A percentile compares a stretch with the other conserved stretches of the same genome.
These are phyloP conservation scores for Hephaestus fuliginosus DNA, from an alignment of 2,797 vertebrate genomes.

Conservation along the genomic window DNA sequence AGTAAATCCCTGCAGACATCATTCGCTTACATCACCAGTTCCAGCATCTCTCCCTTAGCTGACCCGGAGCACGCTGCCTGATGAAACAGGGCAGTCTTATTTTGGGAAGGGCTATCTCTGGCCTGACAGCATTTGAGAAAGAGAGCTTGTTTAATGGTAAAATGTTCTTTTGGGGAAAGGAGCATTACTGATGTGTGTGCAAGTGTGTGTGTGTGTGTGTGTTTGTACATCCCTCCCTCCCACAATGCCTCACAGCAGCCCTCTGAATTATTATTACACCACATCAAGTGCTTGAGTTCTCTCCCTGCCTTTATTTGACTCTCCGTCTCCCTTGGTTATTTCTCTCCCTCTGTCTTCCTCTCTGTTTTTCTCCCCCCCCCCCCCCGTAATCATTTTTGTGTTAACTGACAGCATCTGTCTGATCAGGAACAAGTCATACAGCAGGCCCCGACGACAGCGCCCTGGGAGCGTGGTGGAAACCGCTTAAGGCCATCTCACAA, in stretches of 20 bases:
- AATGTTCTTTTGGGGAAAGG: constrained; percentile 34
- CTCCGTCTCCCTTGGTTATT: not conserved
- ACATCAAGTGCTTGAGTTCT: not conserved
- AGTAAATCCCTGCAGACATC: constrained; percentile 37
- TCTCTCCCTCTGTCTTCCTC: not conserved
- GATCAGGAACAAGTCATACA: constrained; percentile 20
- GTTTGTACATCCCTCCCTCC: constrained; percentile 7
- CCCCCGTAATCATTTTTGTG: constrained; percentile 2
- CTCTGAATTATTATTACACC: constrained; percentile 32
- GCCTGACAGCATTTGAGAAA: constrained; percentile 41
- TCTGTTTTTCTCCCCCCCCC: not conserved
- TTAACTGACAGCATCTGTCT: constrained; percentile 34
- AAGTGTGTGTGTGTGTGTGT: not conserved
- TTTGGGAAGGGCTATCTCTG: constrained; percentile 65
- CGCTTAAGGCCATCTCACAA: constrained; percentile 46
- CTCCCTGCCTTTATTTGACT: constrained; percentile 36
- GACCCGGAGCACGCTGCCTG: constrained; percentile 22
- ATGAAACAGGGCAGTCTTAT: constrained; percentile 59
- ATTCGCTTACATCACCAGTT: constrained; percentile 43
- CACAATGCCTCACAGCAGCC: constrained; percentile 21
- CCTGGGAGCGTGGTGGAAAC: constrained; percentile 13
- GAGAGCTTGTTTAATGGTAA: constrained; percentile 27
- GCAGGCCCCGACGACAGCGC: constrained; percentile 11
- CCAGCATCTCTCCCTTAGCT: constrained; percentile 25
- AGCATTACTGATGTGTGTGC: not conserved